Percentiles rank a stretch among this genome's conserved stretches.
Conservation (phyloP, 2,113 vertebrate genomes). For the Saccopteryx leptura region DNA sequence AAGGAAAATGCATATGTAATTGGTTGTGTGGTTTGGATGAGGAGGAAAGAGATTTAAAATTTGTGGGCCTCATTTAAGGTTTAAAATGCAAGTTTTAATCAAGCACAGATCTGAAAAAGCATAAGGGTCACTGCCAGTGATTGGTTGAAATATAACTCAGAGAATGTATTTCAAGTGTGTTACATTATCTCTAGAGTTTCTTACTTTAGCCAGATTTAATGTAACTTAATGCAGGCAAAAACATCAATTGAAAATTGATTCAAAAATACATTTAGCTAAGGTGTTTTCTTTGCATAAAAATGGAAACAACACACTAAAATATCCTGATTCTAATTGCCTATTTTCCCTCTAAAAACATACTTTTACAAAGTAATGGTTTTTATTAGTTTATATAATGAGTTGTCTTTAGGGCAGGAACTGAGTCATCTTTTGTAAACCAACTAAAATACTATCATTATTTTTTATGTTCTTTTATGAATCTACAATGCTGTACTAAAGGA, state of each 20-base stretch:
- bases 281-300: slow-evolving; percentile 60
- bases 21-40: slow-evolving; percentile 78
- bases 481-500: not conserved
- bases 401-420: slow-evolving; percentile 39
- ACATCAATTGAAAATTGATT: slow-evolving; percentile 53
- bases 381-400: slow-evolving; percentile 42
- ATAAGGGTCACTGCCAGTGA: slow-evolving; percentile 69
- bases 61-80: slow-evolving; percentile 75
- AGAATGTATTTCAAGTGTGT: slow-evolving; percentile 58
- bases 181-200: slow-evolving; percentile 57
- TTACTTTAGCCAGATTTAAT: slow-evolving; percentile 47
- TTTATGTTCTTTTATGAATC: slow-evolving; percentile 22
- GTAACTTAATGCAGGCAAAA: slow-evolving; percentile 64
- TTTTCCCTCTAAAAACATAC: slow-evolving; percentile 46
- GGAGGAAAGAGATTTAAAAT: slow-evolving; percentile 78
- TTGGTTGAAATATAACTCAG: slow-evolving; percentile 40
- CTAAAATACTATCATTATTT: not conserved
- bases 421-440: slow-evolving; percentile 12
- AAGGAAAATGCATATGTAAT: slow-evolving; percentile 76
- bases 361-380: slow-evolving; percentile 42
- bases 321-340: slow-evolving; percentile 51
- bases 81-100: slow-evolving; percentile 78
- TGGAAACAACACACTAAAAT: not conserved
- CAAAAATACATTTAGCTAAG: slow-evolving; percentile 33
- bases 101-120: slow-evolving; percentile 68